Evolutionary conservation across 2,797 vertebrate genomes (phyloP).

Genomic region (Lepidocolaptes lacrymiger): DNA sequence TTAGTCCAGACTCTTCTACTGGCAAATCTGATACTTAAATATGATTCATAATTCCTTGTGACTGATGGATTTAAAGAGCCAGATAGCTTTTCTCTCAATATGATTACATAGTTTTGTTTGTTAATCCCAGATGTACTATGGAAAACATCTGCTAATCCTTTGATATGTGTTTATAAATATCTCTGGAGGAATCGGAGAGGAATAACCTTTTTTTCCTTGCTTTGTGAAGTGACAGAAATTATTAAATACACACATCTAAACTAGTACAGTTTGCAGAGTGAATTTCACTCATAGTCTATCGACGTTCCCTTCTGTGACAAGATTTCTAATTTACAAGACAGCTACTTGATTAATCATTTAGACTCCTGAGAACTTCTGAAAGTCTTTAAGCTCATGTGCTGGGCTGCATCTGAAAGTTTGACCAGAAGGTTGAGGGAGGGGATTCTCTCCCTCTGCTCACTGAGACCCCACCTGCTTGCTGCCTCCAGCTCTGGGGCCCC

Average conservation of each 20-base stretch:
- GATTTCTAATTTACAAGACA: not conserved
- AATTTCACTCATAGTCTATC: not conserved
- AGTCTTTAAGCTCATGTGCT: not conserved
- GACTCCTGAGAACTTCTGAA: not conserved
- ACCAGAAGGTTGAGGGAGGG: not conserved
- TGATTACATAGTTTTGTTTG: not conserved
- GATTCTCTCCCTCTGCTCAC: not conserved
- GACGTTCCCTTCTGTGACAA: not conserved
- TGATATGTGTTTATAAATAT: not conserved
- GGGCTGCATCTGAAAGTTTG: not conserved
- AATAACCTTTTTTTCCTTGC: not conserved
- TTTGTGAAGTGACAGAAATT: not conserved
- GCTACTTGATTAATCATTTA: not conserved
- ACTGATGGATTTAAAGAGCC: conserved; percentile 10
- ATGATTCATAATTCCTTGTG: conserved; percentile 6
- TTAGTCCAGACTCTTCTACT: not conserved
- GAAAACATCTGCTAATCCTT: not conserved
- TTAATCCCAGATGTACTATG: not conserved
- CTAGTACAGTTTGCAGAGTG: not conserved
- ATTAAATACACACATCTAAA: not conserved
- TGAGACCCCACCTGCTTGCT: not conserved
- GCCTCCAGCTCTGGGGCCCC: not conserved
- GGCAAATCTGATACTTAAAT: not conserved
- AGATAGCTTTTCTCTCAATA: not conserved
- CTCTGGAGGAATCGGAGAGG: not conserved